phyloP scores from a whole-genome alignment of 2,888 invertebrate genomes.

The Drosophila colorata region DNA sequence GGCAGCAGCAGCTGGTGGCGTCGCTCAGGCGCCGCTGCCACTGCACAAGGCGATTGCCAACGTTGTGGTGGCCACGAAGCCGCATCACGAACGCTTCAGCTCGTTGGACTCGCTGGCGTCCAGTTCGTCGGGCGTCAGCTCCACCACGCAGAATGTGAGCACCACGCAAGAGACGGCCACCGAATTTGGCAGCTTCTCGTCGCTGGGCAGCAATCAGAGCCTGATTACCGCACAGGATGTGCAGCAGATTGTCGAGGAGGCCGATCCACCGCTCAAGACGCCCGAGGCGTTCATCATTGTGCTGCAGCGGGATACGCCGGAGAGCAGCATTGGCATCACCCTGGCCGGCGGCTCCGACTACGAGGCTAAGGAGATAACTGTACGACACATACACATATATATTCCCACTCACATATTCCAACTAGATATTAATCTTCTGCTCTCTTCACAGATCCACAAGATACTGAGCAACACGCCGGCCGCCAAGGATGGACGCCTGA shows the following conservation, averaged over 20 bases:
- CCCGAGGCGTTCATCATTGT: conserved; percentile 88
- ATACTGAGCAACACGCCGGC: conserved; percentile 94
- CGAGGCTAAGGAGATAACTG: conserved; percentile 96
- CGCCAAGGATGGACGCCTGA: conserved; percentile 93
- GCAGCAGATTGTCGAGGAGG: conserved; percentile 89
- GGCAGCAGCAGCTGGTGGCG: conserved; percentile 42
- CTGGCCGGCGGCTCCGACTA: conserved; percentile 95
- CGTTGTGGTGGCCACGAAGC: conserved; percentile 57
- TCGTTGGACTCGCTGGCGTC: conserved; percentile 85
- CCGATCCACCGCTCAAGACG: conserved; percentile 88
- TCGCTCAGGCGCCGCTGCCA: conserved; percentile 34
- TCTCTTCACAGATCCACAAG: conserved; percentile 90
- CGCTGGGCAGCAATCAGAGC: conserved; percentile 85
- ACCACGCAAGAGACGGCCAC: conserved; percentile 84
- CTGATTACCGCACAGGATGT: conserved; percentile 86
- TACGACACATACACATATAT: conserved; percentile 84
- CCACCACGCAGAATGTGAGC: conserved; percentile 83
- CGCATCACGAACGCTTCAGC: conserved; percentile 84
- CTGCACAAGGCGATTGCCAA: conserved; percentile 44
- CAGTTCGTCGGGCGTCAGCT: conserved; percentile 85
- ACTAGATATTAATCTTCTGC: neutral
- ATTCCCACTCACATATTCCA: neutral
- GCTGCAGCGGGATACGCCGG: conserved; percentile 89
- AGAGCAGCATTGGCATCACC: conserved; percentile 93
- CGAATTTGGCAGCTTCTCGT: conserved; percentile 85